Percentiles rank a stretch among this genome's conserved stretches.
Evolutionary conservation across 2,888 invertebrate genomes (phyloP).

Genomic region (Willowsia nigromaculata): DNA sequence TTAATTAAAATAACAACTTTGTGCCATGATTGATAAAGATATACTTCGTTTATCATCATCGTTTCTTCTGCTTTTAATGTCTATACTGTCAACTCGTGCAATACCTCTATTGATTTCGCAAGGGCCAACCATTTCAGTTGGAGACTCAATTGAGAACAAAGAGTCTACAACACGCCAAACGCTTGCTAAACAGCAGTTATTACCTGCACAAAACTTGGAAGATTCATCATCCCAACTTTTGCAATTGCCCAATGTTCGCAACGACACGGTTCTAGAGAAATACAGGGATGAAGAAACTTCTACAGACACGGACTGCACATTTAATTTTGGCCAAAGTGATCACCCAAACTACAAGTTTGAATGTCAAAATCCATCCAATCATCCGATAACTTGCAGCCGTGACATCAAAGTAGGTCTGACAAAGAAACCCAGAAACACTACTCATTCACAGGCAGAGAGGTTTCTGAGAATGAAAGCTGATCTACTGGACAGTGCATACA

Average conservation of each 20-base stretch:
- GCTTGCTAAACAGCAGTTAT: too few relatives aligned
- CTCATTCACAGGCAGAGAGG: neutral
- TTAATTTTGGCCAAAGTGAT: neutral
- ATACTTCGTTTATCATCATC: too few relatives aligned
- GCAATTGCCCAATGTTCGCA: neutral
- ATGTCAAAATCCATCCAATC: neutral
- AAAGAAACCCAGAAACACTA: neutral
- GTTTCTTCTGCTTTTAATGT: too few relatives aligned
- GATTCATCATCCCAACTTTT: neutral
- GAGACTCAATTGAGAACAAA: too few relatives aligned
- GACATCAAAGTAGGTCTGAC: conserved; percentile 10
- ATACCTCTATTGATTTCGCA: too few relatives aligned
- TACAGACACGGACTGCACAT: neutral
- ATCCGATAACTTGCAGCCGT: neutral
- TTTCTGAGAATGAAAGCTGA: neutral
- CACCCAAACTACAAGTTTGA: neutral
- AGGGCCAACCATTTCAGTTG: too few relatives aligned
- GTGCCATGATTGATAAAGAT: too few relatives aligned
- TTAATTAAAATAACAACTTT: too few relatives aligned
- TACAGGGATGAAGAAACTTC: neutral
- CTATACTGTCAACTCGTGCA: too few relatives aligned
- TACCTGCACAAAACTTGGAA: neutral
- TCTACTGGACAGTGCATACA: neutral
- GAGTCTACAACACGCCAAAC: too few relatives aligned
- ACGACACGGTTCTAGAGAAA: neutral